Conservation (phyloP, 2,888 invertebrate genomes). For the Euplexia lucipara region DNA sequence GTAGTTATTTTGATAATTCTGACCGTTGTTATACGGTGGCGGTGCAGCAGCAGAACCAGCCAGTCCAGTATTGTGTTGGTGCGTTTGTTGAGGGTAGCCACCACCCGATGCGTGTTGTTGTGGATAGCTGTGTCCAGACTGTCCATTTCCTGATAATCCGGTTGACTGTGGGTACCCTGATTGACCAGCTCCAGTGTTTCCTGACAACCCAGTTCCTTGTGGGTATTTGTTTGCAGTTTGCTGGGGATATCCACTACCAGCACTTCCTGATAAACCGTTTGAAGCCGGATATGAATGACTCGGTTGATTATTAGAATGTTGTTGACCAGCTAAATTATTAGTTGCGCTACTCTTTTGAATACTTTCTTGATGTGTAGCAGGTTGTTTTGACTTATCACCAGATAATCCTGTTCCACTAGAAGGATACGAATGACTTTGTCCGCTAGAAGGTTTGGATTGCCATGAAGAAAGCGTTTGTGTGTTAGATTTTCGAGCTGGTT, state of each 20-base stretch:
- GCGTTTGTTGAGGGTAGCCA: conserved; percentile 57
- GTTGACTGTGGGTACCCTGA: conserved; percentile 69
- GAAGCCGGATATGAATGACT: conserved; percentile 82
- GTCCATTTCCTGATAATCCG: conserved; percentile 57
- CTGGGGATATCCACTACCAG: conserved; percentile 69
- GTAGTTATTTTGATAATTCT: conserved; percentile 66
- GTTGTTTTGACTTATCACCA: conserved; percentile 77
- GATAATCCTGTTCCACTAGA: conserved; percentile 83
- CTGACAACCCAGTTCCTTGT: conserved; percentile 59
- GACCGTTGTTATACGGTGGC: conserved; percentile 71
- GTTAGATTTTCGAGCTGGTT: conserved; percentile 72
- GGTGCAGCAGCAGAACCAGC: conserved; percentile 73
- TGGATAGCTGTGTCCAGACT: conserved; percentile 64
- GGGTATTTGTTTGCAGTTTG: conserved; percentile 67
- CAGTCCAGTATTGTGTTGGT: conserved; percentile 67
- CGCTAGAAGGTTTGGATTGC: conserved; percentile 74
- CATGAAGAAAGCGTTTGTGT: conserved; percentile 72
- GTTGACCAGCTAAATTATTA: conserved; percentile 71
- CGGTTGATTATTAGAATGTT: conserved; percentile 69
- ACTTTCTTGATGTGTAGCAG: conserved; percentile 78
- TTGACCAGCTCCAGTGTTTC: conserved; percentile 46
- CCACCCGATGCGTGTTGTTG: conserved; percentile 67
- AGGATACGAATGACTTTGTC: conserved; percentile 82
- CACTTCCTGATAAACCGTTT: conserved; percentile 80
- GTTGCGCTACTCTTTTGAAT: conserved; percentile 80